phyloP scores from a whole-genome alignment of 2,797 vertebrate species.

The Acropternis orthonyx region DNA sequence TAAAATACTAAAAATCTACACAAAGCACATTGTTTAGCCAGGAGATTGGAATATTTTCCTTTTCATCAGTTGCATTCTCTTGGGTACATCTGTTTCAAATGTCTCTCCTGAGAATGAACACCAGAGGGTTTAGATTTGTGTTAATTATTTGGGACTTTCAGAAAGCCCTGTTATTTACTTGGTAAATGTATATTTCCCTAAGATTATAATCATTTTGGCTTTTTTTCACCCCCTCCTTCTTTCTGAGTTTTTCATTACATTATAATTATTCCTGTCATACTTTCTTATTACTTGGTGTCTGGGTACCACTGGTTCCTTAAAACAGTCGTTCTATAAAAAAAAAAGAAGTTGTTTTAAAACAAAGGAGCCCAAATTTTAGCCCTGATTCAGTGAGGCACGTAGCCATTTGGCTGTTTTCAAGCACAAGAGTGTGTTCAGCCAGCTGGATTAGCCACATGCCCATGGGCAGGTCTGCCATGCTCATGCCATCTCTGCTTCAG shows the following conservation, averaged over 20 bases:
- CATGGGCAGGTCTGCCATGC: conserved; percentile 28
- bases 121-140: conserved; percentile 56
- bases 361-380: neutral
- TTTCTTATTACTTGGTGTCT: neutral
- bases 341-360: neutral
- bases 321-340: neutral
- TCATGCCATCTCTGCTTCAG: neutral
- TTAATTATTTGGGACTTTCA: conserved; percentile 62
- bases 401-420: neutral
- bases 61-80: conserved; percentile 55
- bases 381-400: neutral
- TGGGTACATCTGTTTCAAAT: conserved; percentile 44
- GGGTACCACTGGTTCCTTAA: neutral
- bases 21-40: conserved; percentile 60
- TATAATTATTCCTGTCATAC: conserved; percentile 22
- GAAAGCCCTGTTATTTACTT: conserved; percentile 60
- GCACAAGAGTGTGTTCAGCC: neutral
- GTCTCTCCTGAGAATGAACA: conserved; percentile 58
- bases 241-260: neutral
- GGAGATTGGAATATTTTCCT: conserved; percentile 37
- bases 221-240: neutral
- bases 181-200: conserved; percentile 52
- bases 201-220: conserved; percentile 18
- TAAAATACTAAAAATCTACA: conserved; percentile 16
- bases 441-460: conserved; percentile 30